phyloP scores from a whole-genome alignment of 2,797 vertebrate species.

The Thalassophryne amazonica region DNA sequence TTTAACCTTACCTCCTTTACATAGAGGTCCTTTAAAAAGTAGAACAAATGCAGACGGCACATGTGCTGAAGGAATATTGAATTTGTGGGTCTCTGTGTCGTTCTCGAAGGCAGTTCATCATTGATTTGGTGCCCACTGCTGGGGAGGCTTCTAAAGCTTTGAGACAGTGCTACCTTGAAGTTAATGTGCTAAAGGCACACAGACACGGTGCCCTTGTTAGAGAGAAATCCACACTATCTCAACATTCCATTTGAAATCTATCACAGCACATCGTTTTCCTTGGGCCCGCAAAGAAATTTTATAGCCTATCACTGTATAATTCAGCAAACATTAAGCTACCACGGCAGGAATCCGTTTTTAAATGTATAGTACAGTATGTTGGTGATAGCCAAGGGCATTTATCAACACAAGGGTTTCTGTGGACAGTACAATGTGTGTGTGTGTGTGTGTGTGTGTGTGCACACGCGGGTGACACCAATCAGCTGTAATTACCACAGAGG shows the following conservation, averaged over 20 bases:
- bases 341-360: constrained; percentile 7
- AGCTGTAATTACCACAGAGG: constrained; percentile 71
- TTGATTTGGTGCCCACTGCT: constrained; percentile 43
- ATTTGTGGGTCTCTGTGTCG: constrained; percentile 42
- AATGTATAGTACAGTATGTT: constrained; percentile 1
- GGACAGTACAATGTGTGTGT: constrained; percentile 56
- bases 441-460: no score
- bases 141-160: constrained; percentile 38
- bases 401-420: constrained; percentile 27
- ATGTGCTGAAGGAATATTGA: constrained; percentile 48
- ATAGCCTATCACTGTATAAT: constrained; percentile 33
- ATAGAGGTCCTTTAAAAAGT: constrained; percentile 21
- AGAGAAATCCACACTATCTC: constrained; percentile 37
- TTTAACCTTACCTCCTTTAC: constrained; percentile 15
- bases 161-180: constrained; percentile 60
- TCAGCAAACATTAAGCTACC: constrained; percentile 19
- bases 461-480: constrained; percentile 80
- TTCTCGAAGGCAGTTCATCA: constrained; percentile 52
- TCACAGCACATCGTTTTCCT: constrained; percentile 9
- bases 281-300: constrained; percentile 22
- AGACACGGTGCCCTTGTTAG: constrained; percentile 30
- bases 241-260: constrained; percentile 36
- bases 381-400: constrained; percentile 21
- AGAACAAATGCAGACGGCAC: constrained; percentile 28
- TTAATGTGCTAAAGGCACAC: constrained; percentile 56